These are phyloP conservation scores for Eurois occulta DNA, from an alignment of 2,888 invertebrate genomes.

Conservation along the genomic window DNA sequence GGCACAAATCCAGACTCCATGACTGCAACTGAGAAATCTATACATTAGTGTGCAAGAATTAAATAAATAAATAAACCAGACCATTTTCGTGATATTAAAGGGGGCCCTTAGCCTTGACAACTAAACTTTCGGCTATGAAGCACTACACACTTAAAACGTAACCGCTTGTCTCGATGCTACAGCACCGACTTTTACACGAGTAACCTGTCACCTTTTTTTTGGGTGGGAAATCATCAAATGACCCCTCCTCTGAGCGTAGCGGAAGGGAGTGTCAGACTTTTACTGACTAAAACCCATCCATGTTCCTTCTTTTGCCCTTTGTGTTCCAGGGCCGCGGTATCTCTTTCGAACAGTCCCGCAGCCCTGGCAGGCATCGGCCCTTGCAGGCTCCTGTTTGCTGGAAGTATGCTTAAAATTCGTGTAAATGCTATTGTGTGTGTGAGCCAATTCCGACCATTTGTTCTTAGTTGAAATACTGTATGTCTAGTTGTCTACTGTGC, in stretches of 20 bases:
- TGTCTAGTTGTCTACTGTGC: not conserved
- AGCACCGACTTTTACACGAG: not conserved
- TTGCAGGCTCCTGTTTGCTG: too few species aligned
- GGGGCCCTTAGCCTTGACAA: not conserved
- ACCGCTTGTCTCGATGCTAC: not conserved
- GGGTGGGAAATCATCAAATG: too few species aligned
- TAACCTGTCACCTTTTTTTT: not conserved
- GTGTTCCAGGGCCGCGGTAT: too few species aligned
- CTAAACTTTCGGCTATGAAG: not conserved
- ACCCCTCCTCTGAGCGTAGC: too few species aligned
- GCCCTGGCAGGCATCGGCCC: too few species aligned
- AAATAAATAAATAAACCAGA: too few species aligned
- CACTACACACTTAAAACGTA: not conserved
- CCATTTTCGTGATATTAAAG: not conserved
- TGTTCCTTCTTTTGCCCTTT: too few species aligned
- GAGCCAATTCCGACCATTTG: not conserved
- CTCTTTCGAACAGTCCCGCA: too few species aligned
- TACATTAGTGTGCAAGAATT: not conserved
- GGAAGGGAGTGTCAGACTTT: too few species aligned
- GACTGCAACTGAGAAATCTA: too few species aligned
- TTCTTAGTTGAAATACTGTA: conserved; percentile 4
- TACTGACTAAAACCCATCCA: too few species aligned
- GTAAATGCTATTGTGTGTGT: not conserved
- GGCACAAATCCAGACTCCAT: too few species aligned
- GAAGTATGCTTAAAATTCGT: not conserved